A percentile compares a stretch with the other conserved stretches of the same genome.
phyloP scores from a whole-genome alignment of 2,888 invertebrate genomes.

The Sinelater perroti region DNA sequence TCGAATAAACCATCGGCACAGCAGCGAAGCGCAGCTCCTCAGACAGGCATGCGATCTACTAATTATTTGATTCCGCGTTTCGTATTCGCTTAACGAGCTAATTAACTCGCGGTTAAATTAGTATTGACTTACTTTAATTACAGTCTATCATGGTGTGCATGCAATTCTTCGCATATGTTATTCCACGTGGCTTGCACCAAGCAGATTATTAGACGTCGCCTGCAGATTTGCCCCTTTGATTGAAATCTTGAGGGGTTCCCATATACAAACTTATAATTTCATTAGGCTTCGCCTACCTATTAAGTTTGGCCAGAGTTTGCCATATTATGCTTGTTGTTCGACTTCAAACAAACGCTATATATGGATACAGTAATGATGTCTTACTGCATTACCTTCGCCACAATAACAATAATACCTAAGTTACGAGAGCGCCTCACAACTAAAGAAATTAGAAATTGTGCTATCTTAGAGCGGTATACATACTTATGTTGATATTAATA shows the following conservation, averaged over 20 bases:
- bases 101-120: constrained; percentile 47
- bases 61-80: constrained; percentile 48
- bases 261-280: constrained; percentile 3
- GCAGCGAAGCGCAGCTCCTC: constrained; percentile 28
- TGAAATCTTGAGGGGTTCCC: constrained; percentile 4
- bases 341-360: too few species aligned
- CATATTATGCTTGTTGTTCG: neutral
- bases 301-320: neutral
- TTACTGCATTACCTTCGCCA: too few species aligned
- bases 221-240: constrained; percentile 6
- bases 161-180: constrained; percentile 16
- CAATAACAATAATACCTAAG: too few species aligned
- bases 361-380: too few species aligned
- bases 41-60: constrained; percentile 34
- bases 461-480: too few species aligned
- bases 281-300: neutral
- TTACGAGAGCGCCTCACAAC: too few species aligned
- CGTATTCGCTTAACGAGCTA: constrained; percentile 49
- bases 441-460: too few species aligned
- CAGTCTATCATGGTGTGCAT: constrained; percentile 29
- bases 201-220: constrained; percentile 8
- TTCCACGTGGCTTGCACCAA: neutral
- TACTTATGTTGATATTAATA: too few species aligned
- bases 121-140: constrained; percentile 48
- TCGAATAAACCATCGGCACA: constrained; percentile 33